Evolutionary conservation across 2,888 invertebrate genomes (phyloP), one percentile per base, ranked within the genome.

Genomic region (Brachylomia viminalis): DNA sequence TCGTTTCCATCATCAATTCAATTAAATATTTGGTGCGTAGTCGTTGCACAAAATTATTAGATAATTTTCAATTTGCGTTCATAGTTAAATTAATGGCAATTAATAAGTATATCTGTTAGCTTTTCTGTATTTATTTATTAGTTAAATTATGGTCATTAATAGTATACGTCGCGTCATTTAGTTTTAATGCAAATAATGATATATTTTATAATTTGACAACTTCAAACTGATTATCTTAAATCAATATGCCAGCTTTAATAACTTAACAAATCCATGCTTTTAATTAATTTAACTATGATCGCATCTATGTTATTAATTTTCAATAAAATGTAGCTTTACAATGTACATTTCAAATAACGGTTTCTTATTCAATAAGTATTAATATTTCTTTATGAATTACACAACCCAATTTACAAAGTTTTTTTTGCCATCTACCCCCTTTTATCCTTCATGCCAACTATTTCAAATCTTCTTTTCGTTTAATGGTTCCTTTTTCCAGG

Each of bases 211-310:
- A 71, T 61, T 64, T 85, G 83, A 76, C 77, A 71, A 45, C 71
- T 65, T 64, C 11, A 76, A 75, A 82, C 30, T 71, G 54, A 80
- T 68, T 73, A 73, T 45, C 52, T 73, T 59, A 64, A 54, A 84
- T 80, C 85, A 80, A 80, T 82, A 69, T 81, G 71, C 42, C 71
- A 82, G 38, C 13, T 49, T 58, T 71, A 72, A 84, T 64, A 45
- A 65, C 30, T 42, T 68, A 20, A 61, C 49, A 38, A 33, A 30
- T 33, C 20, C 1, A 68, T 47, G 33, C 11, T 27, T 30, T 17
- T 54, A 59, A 45, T 59, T 62, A 62, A 59, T 76, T 59, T 62
- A 62, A 59, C 65, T 38, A 64, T 23, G 11, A 45, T 62, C 2
- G 33, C 23, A 71, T 33, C 17, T 27, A 27, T 38, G 33, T 58